These are phyloP conservation scores for Silvanus unidentatus DNA, from an alignment of 2,888 invertebrate genomes.

Conservation along the genomic window DNA sequence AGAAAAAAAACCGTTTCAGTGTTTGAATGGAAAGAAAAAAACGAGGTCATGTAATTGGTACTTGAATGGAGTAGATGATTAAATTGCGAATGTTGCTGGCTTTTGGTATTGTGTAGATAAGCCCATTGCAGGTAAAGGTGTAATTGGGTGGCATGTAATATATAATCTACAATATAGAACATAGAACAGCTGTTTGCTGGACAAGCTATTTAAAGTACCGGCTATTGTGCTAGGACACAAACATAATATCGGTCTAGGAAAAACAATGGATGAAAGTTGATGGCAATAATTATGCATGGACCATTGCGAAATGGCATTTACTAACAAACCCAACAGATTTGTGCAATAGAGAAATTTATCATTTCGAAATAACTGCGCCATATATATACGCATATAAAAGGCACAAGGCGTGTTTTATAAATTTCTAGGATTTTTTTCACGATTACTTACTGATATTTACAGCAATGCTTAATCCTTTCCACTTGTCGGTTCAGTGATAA, in stretches of 20 bases:
- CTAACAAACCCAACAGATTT: constrained; percentile 13
- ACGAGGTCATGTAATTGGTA: constrained; percentile 1
- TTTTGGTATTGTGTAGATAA: neutral
- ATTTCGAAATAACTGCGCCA: constrained; percentile 26
- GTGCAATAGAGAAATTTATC: constrained; percentile 28
- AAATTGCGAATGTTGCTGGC: neutral
- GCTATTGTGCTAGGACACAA: neutral
- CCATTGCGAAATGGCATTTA: neutral
- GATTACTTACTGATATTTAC: too few species aligned
- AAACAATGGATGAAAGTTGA: neutral
- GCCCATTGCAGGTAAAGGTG: neutral
- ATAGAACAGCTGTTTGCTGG: constrained; percentile 4
- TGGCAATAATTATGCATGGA: neutral
- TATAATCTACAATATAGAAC: neutral
- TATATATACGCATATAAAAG: neutral
- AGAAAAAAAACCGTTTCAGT: too few species aligned
- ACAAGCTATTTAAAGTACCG: neutral
- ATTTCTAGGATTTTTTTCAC: too few species aligned
- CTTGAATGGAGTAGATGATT: neutral
- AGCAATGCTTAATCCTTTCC: too few species aligned
- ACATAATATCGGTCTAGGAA: neutral
- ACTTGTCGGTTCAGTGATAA: too few species aligned
- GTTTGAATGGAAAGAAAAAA: constrained; percentile 5
- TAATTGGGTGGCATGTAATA: neutral
- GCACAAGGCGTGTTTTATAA: neutral